Evolutionary conservation across 2,797 vertebrate species (phyloP).

Genomic region (Fistularia commersonii): DNA sequence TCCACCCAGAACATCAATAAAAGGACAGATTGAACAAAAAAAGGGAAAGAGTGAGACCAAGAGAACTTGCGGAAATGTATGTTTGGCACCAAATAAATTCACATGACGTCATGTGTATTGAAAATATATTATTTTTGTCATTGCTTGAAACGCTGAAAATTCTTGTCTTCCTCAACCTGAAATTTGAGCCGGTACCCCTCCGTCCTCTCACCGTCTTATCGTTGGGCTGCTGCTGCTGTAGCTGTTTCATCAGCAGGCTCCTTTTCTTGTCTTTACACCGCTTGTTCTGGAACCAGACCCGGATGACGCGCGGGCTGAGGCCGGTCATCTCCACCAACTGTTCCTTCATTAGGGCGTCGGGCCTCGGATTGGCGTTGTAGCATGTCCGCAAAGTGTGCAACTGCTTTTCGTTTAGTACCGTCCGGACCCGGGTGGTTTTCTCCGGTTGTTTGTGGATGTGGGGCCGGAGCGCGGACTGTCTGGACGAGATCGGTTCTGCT

Average conservation of each 20-base stretch:
- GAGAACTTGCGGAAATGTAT: no score
- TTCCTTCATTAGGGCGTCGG: conserved; percentile 94
- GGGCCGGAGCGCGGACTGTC: conserved; percentile 87
- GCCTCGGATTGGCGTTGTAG: conserved; percentile 92
- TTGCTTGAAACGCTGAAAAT: no score
- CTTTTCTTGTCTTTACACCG: conserved; percentile 93
- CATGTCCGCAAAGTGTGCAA: conserved; percentile 93
- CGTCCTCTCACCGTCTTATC: conserved; percentile 86
- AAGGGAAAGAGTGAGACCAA: no score
- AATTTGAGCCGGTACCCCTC: not conserved
- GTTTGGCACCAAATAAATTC: no score
- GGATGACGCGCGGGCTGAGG: conserved; percentile 89
- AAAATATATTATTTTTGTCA: no score
- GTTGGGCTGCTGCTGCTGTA: conserved; percentile 91
- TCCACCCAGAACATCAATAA: no score
- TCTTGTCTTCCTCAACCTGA: not conserved
- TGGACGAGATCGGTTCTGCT: conserved; percentile 92
- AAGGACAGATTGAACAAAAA: no score
- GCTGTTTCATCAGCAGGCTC: conserved; percentile 91
- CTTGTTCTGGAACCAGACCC: conserved; percentile 97
- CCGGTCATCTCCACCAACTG: conserved; percentile 94
- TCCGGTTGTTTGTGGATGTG: conserved; percentile 93
- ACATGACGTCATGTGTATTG: no score
- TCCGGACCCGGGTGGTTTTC: conserved; percentile 91
- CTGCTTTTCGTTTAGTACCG: conserved; percentile 93